Evolutionary conservation across 2,797 vertebrate genomes (phyloP).

Genomic region (Sus cebifrons): DNA sequence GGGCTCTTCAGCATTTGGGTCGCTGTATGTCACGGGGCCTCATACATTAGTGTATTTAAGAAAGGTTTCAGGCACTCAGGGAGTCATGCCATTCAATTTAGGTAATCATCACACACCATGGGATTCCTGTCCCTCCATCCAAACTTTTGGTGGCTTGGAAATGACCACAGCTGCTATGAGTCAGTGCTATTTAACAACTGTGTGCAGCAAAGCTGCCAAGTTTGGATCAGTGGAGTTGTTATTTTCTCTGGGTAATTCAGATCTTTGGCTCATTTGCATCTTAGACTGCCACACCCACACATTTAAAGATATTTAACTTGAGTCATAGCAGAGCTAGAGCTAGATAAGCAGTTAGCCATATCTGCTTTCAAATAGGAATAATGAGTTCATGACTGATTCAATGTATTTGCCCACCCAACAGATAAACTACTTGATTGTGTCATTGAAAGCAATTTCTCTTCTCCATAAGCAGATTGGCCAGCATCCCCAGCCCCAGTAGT

Average conservation of each 20-base stretch:
- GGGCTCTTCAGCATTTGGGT: not conserved
- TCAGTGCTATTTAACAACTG: constrained; percentile 6
- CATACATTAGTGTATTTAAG: not conserved
- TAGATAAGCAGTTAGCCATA: constrained; percentile 32
- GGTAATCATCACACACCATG: not conserved
- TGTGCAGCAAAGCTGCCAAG: not conserved
- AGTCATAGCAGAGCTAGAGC: constrained; percentile 12
- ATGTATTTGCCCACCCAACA: not conserved
- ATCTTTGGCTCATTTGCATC: constrained; percentile 1
- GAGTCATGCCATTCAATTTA: not conserved
- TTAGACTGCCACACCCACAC: not conserved
- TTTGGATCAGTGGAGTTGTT: not conserved
- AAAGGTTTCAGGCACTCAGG: not conserved
- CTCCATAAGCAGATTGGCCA: not conserved
- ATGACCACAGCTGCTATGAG: constrained; percentile 23
- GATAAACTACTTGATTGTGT: not conserved
- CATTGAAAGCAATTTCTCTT: constrained; percentile 14
- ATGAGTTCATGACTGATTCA: not conserved
- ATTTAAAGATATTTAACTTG: constrained; percentile 37
- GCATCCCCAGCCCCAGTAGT: not conserved
- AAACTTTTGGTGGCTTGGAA: constrained; percentile 1
- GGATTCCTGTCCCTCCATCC: not conserved
- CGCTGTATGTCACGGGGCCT: not conserved
- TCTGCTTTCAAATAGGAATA: constrained; percentile 28
- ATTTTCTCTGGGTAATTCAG: constrained; percentile 27